Base-by-base conservation (phyloP, 1,140 invertebrate genomes). In the Thereuonema tuberculata region DNA sequence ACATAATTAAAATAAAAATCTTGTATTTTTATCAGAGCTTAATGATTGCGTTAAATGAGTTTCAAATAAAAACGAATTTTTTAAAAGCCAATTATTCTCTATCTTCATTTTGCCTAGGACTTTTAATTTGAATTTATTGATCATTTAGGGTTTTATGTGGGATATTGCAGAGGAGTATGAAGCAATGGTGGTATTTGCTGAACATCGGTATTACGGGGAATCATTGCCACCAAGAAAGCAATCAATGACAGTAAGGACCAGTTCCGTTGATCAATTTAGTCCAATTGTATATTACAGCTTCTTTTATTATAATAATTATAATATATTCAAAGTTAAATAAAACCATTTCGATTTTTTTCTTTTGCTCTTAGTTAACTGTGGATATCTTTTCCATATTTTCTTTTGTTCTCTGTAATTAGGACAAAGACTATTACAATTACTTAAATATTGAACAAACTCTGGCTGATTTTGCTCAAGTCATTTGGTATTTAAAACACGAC, bases 141-240 rank as follows among this genome's bases (percentile, higher is more conserved):
- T n/a, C n/a, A n/a, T n/a, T n/a, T 12, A 85, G 83, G 94, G 94
- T 26, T 92, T 97, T 68, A 85, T 98, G 77, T 97, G 88, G 87
- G 91, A 97, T 56, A 82, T 86, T 59, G 93, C 92, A 0, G 72
- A 79, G 14, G 71, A 84, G 66, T 91, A 92, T 66, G 77, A 78
- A 37, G 93, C 93, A 1, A 71, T 90, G 58, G 65, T 98, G 1
- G 78, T 98, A 3, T 98, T 98, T 76, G 92, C 89, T 52, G 95
- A 98, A 70, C 95, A 96, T 72, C 82, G 94, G 62, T 98, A 93
- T 72, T 98, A 98, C 73, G 94, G 94, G 15, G 72, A 82, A 66
- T 93, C 93, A 2, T 68, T 93, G 70, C 94, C 94, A 0, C 94
- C 86, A 75, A 87, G 89, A 2, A 84, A 88, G 64, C 78, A 81